Percentiles rank a stretch among this genome's conserved stretches.
Conservation (phyloP, 2,888 invertebrate genomes). For the Microctonus aethiopoides region DNA sequence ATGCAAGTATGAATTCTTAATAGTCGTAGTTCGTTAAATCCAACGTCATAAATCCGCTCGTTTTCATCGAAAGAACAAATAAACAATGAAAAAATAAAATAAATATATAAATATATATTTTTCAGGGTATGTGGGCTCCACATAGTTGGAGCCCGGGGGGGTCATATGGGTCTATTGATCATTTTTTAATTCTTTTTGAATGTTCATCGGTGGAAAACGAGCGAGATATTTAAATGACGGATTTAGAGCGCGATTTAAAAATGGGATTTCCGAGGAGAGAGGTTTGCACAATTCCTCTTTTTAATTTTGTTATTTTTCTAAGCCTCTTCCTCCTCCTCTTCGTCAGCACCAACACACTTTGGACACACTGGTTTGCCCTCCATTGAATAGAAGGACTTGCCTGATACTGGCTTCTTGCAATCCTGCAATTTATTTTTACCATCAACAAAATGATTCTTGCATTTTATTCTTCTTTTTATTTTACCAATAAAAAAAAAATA, state of each 20-base stretch:
- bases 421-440: constrained; percentile 73
- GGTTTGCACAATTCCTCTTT: neutral
- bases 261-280: neutral
- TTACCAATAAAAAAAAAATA: constrained; percentile 12
- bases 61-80: neutral
- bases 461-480: too few relatives aligned
- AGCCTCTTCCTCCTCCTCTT: constrained; percentile 68
- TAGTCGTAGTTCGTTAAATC: neutral
- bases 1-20: neutral
- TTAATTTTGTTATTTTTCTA: too few relatives aligned
- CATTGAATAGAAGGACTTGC: constrained; percentile 97
- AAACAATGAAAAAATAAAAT: constrained; percentile 5
- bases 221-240: neutral
- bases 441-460: neutral
- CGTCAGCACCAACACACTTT: constrained; percentile 90
- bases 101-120: neutral
- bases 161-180: constrained; percentile 46
- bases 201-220: constrained; percentile 1
- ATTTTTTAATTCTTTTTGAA: neutral
- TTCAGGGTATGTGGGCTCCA: constrained; percentile 44
- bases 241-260: constrained; percentile 2
- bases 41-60: neutral
- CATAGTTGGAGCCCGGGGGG: constrained; percentile 52
- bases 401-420: constrained; percentile 91
- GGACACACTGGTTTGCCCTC: constrained; percentile 97